Evolutionary conservation across 2,888 invertebrate genomes (phyloP).

Genomic region (Cyclophora punctaria): DNA sequence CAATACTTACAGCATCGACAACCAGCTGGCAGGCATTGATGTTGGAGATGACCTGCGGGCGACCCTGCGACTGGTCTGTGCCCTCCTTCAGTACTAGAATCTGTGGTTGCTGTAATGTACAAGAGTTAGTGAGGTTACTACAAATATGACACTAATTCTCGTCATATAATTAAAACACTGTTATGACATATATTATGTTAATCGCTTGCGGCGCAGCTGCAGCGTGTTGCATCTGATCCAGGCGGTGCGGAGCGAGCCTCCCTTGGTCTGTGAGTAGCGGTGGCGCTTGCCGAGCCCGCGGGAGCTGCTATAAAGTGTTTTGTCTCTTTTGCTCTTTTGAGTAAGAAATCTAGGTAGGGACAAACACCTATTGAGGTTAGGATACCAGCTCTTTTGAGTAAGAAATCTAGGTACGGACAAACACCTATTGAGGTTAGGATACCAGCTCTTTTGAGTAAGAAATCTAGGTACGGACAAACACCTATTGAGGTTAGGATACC

Average conservation of each 20-base stretch:
- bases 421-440: no score
- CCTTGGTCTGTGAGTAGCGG: conserved; percentile 94
- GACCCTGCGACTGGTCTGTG: conserved; percentile 96
- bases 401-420: no score
- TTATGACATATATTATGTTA: conserved; percentile 55
- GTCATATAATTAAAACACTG: no score
- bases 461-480: no score
- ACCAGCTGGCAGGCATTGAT: conserved; percentile 97
- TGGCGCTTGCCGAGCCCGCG: conserved; percentile 97
- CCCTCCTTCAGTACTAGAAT: conserved; percentile 98
- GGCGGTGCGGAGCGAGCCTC: conserved; percentile 95
- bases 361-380: no score
- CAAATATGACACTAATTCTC: no score
- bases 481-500: no score
- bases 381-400: no score
- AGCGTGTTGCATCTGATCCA: conserved; percentile 97
- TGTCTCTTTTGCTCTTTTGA: no score
- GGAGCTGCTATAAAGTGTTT: conserved; percentile 70
- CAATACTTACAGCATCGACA: conserved; percentile 87
- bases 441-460: no score
- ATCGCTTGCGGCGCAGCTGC: conserved; percentile 97
- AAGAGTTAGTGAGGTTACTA: neutral
- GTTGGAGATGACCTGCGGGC: conserved; percentile 95
- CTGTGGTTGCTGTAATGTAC: conserved; percentile 89
- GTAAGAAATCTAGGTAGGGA: no score